phyloP scores from a whole-genome alignment of 1,140 invertebrate genomes.

The Episyrphus balteatus region DNA sequence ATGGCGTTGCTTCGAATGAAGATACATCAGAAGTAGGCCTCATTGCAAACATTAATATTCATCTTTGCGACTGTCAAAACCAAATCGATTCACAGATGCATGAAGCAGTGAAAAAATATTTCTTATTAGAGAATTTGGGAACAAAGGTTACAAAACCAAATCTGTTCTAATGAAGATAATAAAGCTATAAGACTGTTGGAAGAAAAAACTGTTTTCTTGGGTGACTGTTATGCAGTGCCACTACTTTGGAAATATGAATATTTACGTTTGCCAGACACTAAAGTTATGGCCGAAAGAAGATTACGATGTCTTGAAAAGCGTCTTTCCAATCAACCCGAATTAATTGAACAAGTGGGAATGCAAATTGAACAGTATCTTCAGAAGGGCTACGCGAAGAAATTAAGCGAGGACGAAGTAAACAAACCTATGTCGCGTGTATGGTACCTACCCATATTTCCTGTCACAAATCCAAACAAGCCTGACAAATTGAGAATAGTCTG shows the following conservation, averaged over 20 bases:
- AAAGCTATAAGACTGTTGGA: background rate
- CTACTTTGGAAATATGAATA: no score
- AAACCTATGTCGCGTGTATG: conserved; percentile 4
- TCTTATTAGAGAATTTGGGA: background rate
- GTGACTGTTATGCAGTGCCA: no score
- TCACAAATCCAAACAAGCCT: conserved; percentile 15
- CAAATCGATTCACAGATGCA: background rate
- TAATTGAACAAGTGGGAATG: background rate
- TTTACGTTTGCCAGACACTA: background rate
- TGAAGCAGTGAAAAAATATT: background rate
- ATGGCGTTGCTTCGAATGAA: background rate
- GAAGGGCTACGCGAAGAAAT: background rate
- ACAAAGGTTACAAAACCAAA: background rate
- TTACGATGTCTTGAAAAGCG: background rate
- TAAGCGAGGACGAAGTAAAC: background rate
- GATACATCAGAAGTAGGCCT: background rate
- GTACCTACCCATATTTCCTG: conserved; percentile 23
- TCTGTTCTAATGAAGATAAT: background rate
- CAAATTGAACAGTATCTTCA: background rate
- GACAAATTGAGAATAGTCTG: conserved; percentile 15
- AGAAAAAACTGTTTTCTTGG: no score
- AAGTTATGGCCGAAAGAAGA: background rate
- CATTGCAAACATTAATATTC: background rate
- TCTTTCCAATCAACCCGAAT: background rate
- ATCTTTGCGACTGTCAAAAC: background rate